Evolutionary conservation across 2,888 invertebrate species (phyloP).

Genomic region (Metalampra italica): DNA sequence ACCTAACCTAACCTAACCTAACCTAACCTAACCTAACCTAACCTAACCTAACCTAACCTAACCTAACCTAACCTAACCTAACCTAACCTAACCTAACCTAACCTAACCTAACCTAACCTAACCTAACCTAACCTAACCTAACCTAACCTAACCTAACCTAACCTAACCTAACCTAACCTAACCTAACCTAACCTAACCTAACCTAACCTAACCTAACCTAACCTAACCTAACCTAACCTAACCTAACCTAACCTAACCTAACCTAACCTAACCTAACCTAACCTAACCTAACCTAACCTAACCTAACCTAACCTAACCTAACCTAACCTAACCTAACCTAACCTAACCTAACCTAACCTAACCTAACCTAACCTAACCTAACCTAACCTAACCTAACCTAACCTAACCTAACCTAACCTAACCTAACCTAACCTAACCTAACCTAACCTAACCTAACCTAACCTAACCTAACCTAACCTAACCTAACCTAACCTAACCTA

Average conservation of each 20-base stretch:
- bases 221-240: neutral
- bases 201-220: constrained; percentile 13
- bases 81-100: constrained; percentile 14
- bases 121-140: constrained; percentile 15
- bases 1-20: constrained; percentile 15
- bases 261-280: constrained; percentile 13
- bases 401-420: constrained; percentile 14
- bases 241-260: constrained; percentile 12
- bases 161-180: constrained; percentile 13
- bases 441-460: constrained; percentile 18
- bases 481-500: constrained; percentile 12
- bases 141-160: constrained; percentile 10
- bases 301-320: constrained; percentile 12
- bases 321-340: constrained; percentile 12
- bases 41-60: constrained; percentile 11
- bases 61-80: constrained; percentile 12
- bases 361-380: constrained; percentile 12
- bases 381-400: constrained; percentile 12
- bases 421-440: constrained; percentile 18
- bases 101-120: constrained; percentile 18
- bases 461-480: constrained; percentile 14
- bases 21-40: constrained; percentile 11
- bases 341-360: constrained; percentile 12
- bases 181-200: constrained; percentile 16
- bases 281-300: constrained; percentile 13